These are phyloP conservation scores for Margaritifera margaritifera DNA, from an alignment of 2,888 invertebrate species.

Conservation along the genomic window DNA sequence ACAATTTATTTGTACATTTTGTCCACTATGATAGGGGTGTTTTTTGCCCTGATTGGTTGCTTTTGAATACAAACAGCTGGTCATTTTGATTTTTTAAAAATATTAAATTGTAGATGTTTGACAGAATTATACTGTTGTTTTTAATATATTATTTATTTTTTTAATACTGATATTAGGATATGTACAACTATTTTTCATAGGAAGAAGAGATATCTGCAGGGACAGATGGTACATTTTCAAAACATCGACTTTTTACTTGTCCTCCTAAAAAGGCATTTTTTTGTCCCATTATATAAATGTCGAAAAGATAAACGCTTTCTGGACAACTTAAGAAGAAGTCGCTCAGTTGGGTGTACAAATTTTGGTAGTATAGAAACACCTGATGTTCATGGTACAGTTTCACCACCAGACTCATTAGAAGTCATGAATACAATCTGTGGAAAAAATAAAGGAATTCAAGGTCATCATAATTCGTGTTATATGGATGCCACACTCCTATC, in stretches of 20 bases:
- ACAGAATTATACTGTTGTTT: no score
- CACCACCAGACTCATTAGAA: constrained; percentile 80
- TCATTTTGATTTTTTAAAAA: no score
- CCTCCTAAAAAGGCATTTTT: constrained; percentile 85
- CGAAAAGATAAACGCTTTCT: constrained; percentile 86
- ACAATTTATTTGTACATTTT: no score
- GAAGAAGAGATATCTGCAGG: constrained; percentile 83
- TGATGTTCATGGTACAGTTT: constrained; percentile 85
- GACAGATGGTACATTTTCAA: constrained; percentile 86
- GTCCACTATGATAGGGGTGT: not conserved
- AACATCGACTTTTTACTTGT: constrained; percentile 85
- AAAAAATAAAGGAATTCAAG: constrained; percentile 79
- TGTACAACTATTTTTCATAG: constrained; percentile 75
- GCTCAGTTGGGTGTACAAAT: constrained; percentile 30
- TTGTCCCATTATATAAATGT: constrained; percentile 85
- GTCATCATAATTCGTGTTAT: constrained; percentile 98
- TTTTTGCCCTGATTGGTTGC: no score
- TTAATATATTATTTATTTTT: no score
- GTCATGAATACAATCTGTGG: constrained; percentile 65
- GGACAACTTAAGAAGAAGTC: constrained; percentile 72
- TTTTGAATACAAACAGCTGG: no score
- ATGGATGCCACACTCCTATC: constrained; percentile 91
- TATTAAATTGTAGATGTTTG: no score
- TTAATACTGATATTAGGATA: no score
- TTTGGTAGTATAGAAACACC: constrained; percentile 83